These are phyloP conservation scores for Muscicapa adusta DNA, from an alignment of 2,113 vertebrate species.

Conservation along the genomic window DNA sequence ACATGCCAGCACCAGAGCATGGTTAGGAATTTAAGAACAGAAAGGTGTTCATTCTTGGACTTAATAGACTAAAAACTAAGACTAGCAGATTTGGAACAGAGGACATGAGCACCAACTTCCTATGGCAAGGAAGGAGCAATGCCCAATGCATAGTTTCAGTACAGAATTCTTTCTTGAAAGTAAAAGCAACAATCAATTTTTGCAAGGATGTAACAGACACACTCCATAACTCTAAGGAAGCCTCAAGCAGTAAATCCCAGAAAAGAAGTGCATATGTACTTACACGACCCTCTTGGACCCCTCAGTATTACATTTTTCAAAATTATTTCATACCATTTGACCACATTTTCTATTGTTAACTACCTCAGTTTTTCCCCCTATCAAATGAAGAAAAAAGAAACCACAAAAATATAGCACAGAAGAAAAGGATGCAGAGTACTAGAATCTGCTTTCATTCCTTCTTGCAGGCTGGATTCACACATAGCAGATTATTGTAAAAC, in stretches of 20 bases:
- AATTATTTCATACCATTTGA: background rate
- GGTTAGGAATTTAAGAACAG: background rate
- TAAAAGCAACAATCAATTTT: background rate
- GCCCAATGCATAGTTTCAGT: accelerated
- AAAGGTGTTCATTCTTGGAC: background rate
- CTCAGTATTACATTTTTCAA: background rate
- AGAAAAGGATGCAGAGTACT: background rate
- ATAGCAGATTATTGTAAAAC: background rate
- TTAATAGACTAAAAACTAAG: background rate
- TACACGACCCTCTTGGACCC: background rate
- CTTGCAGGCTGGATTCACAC: background rate
- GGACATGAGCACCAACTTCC: background rate
- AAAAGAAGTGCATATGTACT: background rate
- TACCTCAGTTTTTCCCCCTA: background rate
- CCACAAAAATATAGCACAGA: background rate
- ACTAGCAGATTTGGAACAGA: background rate
- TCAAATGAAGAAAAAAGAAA: background rate
- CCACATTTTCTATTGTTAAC: background rate
- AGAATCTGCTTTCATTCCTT: background rate
- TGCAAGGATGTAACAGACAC: background rate
- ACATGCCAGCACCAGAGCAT: background rate
- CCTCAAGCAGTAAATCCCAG: background rate
- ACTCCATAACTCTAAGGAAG: background rate
- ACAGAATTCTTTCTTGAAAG: background rate
- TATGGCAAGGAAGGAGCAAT: background rate